Evolutionary conservation across 2,797 vertebrate genomes (phyloP).

Genomic region (Schizopygopsis malacanthus): DNA sequence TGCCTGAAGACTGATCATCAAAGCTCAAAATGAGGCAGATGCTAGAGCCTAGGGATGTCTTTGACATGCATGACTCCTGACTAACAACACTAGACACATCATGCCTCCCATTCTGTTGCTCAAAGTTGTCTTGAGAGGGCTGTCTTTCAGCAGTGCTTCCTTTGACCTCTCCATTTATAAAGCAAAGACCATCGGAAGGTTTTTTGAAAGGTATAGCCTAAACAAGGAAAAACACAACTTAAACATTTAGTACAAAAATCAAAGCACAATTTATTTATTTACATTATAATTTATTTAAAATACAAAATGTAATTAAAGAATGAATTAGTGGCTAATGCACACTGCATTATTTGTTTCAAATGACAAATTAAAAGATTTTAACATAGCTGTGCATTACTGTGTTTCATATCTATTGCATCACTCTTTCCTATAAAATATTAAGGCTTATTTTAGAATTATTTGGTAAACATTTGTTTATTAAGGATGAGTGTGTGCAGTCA

Average conservation of each 20-base stretch:
- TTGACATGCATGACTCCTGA: conserved; percentile 29
- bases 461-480: background rate
- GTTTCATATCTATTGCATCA: background rate
- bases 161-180: background rate
- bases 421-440: background rate
- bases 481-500: background rate
- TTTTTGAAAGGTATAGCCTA: conserved; percentile 1
- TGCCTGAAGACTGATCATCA: conserved; percentile 64
- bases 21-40: conserved; percentile 78
- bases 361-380: background rate
- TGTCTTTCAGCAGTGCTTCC: background rate
- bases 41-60: conserved; percentile 65
- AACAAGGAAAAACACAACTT: background rate
- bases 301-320: background rate
- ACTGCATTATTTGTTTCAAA: background rate
- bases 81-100: conserved; percentile 24
- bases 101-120: background rate
- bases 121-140: conserved; percentile 8
- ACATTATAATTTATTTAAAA: background rate
- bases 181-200: conserved; percentile 4
- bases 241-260: background rate
- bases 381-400: background rate
- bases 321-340: background rate
- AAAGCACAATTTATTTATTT: background rate
- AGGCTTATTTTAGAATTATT: background rate